Percentiles rank a stretch among this genome's conserved stretches.
Conservation (phyloP, 2,888 invertebrate genomes). For the Mythimna ferrago region DNA sequence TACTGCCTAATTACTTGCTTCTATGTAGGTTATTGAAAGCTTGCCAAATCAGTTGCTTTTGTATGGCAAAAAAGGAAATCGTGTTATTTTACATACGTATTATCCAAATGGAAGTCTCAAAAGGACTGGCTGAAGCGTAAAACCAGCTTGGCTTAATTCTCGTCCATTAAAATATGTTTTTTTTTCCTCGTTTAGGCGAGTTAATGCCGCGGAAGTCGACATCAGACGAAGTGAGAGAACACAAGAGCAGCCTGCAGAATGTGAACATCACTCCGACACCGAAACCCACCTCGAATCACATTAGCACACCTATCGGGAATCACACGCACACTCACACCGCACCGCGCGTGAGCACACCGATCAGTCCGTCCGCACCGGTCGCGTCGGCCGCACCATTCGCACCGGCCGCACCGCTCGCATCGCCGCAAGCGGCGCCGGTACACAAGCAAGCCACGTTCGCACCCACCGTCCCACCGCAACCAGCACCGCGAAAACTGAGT, state of each 20-base stretch:
- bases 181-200: constrained; percentile 75
- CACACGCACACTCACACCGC: constrained; percentile 64
- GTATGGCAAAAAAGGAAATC: constrained; percentile 5
- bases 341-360: constrained; percentile 65
- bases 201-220: constrained; percentile 81
- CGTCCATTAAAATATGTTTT: constrained; percentile 32
- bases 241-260: constrained; percentile 83
- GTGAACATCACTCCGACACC: constrained; percentile 79
- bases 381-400: constrained; percentile 62
- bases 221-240: constrained; percentile 87
- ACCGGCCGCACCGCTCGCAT: constrained; percentile 46
- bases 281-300: constrained; percentile 75
- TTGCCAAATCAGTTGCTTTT: constrained; percentile 27
- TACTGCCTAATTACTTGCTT: constrained; percentile 2
- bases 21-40: constrained; percentile 26
- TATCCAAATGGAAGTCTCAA: neutral
- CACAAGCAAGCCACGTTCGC: constrained; percentile 72
- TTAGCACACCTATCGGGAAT: constrained; percentile 71
- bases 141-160: constrained; percentile 44
- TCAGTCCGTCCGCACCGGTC: constrained; percentile 63
- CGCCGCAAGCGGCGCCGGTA: constrained; percentile 59
- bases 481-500: constrained; percentile 87
- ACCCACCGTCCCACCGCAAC: constrained; percentile 81
- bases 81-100: neutral
- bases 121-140: neutral